These are phyloP conservation scores for Protomyctophum bolini DNA, from an alignment of 2,113 vertebrate genomes.

Conservation along the genomic window DNA sequence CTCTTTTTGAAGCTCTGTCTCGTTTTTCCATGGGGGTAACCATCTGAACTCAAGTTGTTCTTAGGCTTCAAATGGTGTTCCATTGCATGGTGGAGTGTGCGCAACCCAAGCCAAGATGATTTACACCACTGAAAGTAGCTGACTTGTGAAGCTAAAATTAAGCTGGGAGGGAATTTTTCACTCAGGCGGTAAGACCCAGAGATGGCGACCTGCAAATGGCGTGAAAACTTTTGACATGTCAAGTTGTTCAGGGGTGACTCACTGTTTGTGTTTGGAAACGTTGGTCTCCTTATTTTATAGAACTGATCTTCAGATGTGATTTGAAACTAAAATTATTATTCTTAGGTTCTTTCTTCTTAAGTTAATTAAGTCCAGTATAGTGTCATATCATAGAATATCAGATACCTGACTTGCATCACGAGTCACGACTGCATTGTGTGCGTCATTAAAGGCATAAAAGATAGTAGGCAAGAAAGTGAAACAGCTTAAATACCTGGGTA, in stretches of 20 bases:
- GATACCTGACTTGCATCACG: no score
- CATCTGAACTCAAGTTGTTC: background rate
- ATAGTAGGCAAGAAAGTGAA: no score
- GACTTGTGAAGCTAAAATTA: slow-evolving; percentile 83
- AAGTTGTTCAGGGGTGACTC: background rate
- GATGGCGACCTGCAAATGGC: slow-evolving; percentile 57
- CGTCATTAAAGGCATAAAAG: no score
- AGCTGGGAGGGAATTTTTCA: slow-evolving; percentile 78
- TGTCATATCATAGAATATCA: no score
- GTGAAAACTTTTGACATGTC: slow-evolving; percentile 58
- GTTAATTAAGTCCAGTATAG: no score
- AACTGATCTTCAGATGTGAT: background rate
- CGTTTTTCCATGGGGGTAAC: no score
- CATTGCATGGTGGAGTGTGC: slow-evolving; percentile 1
- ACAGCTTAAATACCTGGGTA: no score
- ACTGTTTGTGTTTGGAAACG: background rate
- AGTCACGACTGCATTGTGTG: no score
- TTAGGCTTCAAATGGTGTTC: slow-evolving; percentile 14
- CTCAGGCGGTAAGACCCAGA: slow-evolving; percentile 68
- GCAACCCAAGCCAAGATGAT: slow-evolving; percentile 61
- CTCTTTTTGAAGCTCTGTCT: no score
- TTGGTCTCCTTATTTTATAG: background rate
- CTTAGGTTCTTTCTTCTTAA: no score
- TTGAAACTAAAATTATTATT: no score
- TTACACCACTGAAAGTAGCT: slow-evolving; percentile 64